These are phyloP conservation scores for Entomobrya multifasciata DNA, from an alignment of 2,888 invertebrate species.

Conservation along the genomic window DNA sequence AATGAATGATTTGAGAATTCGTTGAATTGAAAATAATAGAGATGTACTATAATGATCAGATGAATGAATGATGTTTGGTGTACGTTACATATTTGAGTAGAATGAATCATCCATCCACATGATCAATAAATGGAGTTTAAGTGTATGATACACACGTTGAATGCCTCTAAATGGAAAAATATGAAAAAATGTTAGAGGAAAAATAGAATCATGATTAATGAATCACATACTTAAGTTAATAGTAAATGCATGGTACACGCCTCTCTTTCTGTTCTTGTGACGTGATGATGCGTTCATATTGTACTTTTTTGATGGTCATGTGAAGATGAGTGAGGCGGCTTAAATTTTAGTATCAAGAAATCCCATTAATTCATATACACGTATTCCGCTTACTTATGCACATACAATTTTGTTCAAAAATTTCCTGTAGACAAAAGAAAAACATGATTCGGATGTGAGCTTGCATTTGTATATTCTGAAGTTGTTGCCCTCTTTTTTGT, in stretches of 20 bases:
- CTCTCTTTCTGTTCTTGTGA: not conserved
- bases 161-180: no score
- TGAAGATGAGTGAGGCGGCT: no score
- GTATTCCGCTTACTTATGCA: not conserved
- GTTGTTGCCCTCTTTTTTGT: not conserved
- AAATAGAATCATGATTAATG: not conserved
- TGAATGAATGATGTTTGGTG: no score
- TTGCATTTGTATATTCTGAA: not conserved
- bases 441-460: not conserved
- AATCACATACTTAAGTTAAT: not conserved
- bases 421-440: not conserved
- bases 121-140: no score
- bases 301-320: not conserved
- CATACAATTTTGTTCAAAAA: constrained; percentile 15
- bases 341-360: no score
- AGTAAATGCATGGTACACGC: not conserved
- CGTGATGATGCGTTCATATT: not conserved
- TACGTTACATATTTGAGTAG: no score
- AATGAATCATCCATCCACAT: no score
- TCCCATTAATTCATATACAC: constrained; percentile 21
- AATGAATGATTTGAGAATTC: no score
- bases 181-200: no score
- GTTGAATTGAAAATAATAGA: no score
- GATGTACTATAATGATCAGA: no score
- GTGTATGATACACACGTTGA: no score